These are phyloP conservation scores for Tor tambroides DNA, from an alignment of 2,113 vertebrate species.

Conservation along the genomic window DNA sequence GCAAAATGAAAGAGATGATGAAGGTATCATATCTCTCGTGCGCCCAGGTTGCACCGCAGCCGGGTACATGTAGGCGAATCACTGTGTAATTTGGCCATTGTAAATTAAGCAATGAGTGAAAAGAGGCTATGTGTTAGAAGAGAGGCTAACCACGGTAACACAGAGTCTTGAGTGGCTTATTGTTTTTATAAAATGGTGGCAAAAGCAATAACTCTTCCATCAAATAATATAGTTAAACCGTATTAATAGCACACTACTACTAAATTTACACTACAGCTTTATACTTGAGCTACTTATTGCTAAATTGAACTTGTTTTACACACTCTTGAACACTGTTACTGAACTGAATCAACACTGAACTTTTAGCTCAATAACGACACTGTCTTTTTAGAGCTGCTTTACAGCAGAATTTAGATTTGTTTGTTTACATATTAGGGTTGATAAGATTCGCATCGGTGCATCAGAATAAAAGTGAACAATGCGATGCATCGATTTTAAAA, in stretches of 20 bases:
- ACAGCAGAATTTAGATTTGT: not conserved
- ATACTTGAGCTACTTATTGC: not conserved
- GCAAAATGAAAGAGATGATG: conserved; percentile 19
- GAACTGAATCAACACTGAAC: no score
- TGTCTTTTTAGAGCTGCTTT: not conserved
- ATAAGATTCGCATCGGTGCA: no score
- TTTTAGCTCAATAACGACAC: not conserved
- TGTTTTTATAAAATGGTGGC: not conserved
- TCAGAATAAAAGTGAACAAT: no score
- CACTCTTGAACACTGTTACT: no score
- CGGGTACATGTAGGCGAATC: conserved; percentile 59
- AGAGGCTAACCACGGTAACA: not conserved
- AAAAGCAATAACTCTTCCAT: not conserved
- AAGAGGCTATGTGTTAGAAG: not conserved
- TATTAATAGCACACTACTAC: not conserved
- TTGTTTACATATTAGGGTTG: no score
- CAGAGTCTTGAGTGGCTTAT: not conserved
- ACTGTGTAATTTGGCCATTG: conserved; percentile 61
- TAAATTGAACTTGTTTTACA: not conserved
- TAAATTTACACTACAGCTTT: not conserved
- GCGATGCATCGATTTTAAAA: no score
- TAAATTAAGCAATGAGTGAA: conserved; percentile 15
- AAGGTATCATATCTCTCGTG: conserved; percentile 48
- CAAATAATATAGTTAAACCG: not conserved
- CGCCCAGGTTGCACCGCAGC: not conserved